A percentile compares a stretch with the other conserved stretches of the same genome.
These are phyloP conservation scores for Lumbricus terrestris DNA, from an alignment of 2,888 invertebrate species.

Conservation along the genomic window DNA sequence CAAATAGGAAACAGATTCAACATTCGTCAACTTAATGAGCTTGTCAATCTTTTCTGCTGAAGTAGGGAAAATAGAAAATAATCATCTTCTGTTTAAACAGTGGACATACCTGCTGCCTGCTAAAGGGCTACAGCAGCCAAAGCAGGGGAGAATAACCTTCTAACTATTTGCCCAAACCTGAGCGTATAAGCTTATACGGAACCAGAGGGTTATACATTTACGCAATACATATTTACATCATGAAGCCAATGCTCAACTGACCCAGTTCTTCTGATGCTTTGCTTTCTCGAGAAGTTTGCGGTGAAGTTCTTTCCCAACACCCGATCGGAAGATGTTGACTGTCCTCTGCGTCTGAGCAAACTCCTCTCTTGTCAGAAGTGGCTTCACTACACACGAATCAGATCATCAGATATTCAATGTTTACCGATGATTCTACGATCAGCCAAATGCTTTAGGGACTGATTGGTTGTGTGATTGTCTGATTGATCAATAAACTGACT, in stretches of 20 bases:
- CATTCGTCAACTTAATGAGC: background rate
- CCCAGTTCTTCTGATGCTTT: slow-evolving; percentile 64
- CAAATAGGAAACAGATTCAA: too few relatives aligned
- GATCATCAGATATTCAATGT: background rate
- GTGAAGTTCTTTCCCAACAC: slow-evolving; percentile 63
- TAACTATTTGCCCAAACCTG: too few relatives aligned
- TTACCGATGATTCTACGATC: background rate
- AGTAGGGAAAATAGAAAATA: too few relatives aligned
- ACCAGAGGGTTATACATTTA: too few relatives aligned
- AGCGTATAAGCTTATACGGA: too few relatives aligned
- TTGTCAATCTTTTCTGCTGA: too few relatives aligned
- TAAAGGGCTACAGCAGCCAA: too few relatives aligned
- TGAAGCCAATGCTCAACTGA: slow-evolving; percentile 43
- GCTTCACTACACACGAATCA: slow-evolving; percentile 52
- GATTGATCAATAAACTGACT: background rate
- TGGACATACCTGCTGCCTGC: too few relatives aligned
- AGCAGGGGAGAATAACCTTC: too few relatives aligned
- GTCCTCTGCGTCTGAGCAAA: slow-evolving; percentile 59
- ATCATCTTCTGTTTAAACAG: too few relatives aligned
- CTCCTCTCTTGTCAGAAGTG: slow-evolving; percentile 62
- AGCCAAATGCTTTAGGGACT: background rate
- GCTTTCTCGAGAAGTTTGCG: slow-evolving; percentile 60
- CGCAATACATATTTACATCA: too few relatives aligned
- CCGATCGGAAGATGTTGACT: slow-evolving; percentile 62
- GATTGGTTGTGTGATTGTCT: too few relatives aligned